Percentiles rank a stretch among this genome's conserved stretches.
Conservation (phyloP, 2,888 invertebrate genomes). For the Scelioninae gen. 1 region DNA sequence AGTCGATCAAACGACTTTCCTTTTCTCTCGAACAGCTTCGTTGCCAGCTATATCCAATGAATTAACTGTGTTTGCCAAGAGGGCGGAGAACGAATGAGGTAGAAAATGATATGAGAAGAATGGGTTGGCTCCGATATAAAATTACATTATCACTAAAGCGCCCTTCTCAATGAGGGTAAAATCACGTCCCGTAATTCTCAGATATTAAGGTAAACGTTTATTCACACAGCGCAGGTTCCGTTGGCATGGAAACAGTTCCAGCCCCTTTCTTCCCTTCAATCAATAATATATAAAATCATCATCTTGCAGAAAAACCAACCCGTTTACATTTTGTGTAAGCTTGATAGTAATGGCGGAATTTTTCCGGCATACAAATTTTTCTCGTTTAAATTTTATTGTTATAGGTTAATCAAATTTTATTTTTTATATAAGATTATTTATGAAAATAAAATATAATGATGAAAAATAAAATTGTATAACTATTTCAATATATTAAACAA, state of each 20-base stretch:
- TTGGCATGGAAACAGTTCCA: constrained; percentile 71
- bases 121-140: constrained; percentile 77
- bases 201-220: constrained; percentile 84
- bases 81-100: constrained; percentile 67
- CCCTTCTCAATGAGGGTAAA: constrained; percentile 78
- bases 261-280: constrained; percentile 79
- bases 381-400: too few relatives aligned
- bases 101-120: constrained; percentile 60
- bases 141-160: constrained; percentile 84
- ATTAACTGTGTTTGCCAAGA: constrained; percentile 69
- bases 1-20: constrained; percentile 66
- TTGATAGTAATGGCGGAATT: constrained; percentile 60
- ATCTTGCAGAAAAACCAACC: constrained; percentile 73
- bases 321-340: constrained; percentile 45
- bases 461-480: too few relatives aligned
- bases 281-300: constrained; percentile 84
- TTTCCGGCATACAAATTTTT: too few relatives aligned
- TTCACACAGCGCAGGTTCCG: constrained; percentile 74
- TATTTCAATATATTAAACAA: too few relatives aligned
- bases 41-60: constrained; percentile 65
- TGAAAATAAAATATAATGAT: too few relatives aligned
- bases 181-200: constrained; percentile 84
- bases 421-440: too few relatives aligned
- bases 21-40: constrained; percentile 57
- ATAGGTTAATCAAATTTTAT: too few relatives aligned